Evolutionary conservation across 2,113 vertebrate species (phyloP).

Genomic region (Macroglossus sobrinus): DNA sequence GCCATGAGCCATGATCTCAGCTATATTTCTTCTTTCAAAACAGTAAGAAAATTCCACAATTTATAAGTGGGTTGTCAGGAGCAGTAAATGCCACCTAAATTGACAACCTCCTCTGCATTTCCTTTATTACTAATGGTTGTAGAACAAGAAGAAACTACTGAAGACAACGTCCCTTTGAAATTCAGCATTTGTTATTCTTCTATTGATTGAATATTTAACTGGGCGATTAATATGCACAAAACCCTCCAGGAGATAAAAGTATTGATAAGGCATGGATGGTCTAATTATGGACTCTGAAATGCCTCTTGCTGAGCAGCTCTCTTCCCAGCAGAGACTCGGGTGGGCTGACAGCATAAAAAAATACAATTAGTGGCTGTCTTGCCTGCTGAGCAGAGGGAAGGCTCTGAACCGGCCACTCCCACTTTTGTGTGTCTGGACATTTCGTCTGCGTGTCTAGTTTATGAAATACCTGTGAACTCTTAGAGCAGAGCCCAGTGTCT

Average conservation of each 20-base stretch:
- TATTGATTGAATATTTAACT: not conserved
- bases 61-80: not conserved
- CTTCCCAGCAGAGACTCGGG: not conserved
- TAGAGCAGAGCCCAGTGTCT: not conserved
- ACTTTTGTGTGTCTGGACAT: not conserved
- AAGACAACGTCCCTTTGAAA: not conserved
- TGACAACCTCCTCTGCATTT: not conserved
- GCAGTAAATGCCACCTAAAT: not conserved
- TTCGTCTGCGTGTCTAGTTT: not conserved
- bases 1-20: not conserved
- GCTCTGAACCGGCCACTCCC: accelerated
- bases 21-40: not conserved
- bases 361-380: accelerated
- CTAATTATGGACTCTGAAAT: not conserved
- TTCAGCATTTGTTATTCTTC: not conserved
- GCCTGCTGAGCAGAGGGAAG: not conserved
- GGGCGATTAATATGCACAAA: not conserved
- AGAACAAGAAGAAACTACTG: not conserved
- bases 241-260: not conserved
- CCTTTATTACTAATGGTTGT: not conserved
- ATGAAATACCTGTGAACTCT: not conserved
- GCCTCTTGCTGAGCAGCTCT: not conserved
- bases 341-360: accelerated
- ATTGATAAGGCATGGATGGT: not conserved
- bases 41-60: not conserved